Base-by-base conservation (phyloP, 2,888 invertebrate species). In the Hyppa rectilinea region DNA sequence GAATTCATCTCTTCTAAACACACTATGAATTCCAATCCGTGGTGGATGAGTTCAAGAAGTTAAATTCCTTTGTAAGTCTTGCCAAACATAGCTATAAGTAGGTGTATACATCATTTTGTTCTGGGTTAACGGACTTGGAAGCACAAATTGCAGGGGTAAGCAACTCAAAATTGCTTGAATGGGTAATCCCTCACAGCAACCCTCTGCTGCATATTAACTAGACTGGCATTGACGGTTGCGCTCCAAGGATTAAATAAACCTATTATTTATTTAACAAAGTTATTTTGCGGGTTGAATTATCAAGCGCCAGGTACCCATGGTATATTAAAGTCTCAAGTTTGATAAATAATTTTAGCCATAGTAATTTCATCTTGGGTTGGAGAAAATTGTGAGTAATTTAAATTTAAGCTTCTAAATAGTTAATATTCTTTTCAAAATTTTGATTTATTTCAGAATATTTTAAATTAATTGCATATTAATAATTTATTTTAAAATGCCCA, bases 151-250 rank as follows among this genome's bases (percentile, higher is more conserved):
- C 71, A 69, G 79, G 82, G 74, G 74, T 78, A 87, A 85, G 78
- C 75, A 75, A 83, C 81, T 78, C 73, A 63, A 71, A 83, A 83
- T 85, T 75, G 69, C 75, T 69, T 66, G 64, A 80, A 75, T 75
- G 56, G 62, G 56, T 80, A 85, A 85, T 85, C 77, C 63, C 56
- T 85, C 73, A 70, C 71, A 69, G 66, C 23, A 52, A 71, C 62
- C 81, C 80, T 72, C 79, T 56, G 72, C 70, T 85, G 83, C 76
- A 85, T 82, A 73, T 85, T 71, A 85, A 73, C 69, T 75, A 55
- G 52, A 61, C 75, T 79, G 75, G 71, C 76, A 82, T 68, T 76
- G 71, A 75, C 63, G 74, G 78, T 66, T 74, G 80, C 74, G 75
- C 71, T 64, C 43, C 61, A 31, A 59, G 69, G 69, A 73, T 79